Conservation (phyloP, 2,888 invertebrate species). For the Leptopilina syphax region DNA sequence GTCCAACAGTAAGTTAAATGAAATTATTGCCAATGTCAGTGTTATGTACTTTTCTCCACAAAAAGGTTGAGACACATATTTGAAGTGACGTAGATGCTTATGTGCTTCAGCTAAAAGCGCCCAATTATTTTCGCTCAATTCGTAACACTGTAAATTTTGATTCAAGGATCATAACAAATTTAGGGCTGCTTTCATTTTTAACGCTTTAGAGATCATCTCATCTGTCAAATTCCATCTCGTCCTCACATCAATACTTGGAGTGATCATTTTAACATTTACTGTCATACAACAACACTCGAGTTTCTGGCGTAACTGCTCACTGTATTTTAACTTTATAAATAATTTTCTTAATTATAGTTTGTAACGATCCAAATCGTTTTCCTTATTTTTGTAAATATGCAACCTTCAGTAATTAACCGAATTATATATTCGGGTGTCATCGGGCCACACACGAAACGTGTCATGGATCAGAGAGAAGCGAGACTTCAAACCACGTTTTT, state of each 20-base stretch:
- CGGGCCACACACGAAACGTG: too few relatives aligned
- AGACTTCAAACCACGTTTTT: too few relatives aligned
- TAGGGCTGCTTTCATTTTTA: neutral
- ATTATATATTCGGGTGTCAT: too few relatives aligned
- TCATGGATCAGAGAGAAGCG: too few relatives aligned
- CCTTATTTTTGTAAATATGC: too few relatives aligned
- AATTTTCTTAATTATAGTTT: too few relatives aligned
- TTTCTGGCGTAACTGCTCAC: too few relatives aligned
- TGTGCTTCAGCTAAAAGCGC: neutral
- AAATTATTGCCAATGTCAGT: slow-evolving; percentile 23
- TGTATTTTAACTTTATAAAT: too few relatives aligned
- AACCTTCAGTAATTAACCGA: too few relatives aligned
- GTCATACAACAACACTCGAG: slow-evolving; percentile 37
- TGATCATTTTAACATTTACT: slow-evolving; percentile 32
- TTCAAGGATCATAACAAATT: neutral
- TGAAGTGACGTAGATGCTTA: slow-evolving; percentile 24
- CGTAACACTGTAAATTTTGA: neutral
- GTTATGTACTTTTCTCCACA: slow-evolving; percentile 19
- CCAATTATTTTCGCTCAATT: slow-evolving; percentile 26
- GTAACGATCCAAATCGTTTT: too few relatives aligned
- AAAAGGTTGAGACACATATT: slow-evolving; percentile 17
- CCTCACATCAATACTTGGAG: slow-evolving; percentile 42
- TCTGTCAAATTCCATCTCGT: slow-evolving; percentile 48
- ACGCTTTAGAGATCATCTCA: slow-evolving; percentile 6
- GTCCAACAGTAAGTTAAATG: slow-evolving; percentile 30